These are phyloP conservation scores for Fragum fragum DNA, from an alignment of 2,888 invertebrate species.

Conservation along the genomic window DNA sequence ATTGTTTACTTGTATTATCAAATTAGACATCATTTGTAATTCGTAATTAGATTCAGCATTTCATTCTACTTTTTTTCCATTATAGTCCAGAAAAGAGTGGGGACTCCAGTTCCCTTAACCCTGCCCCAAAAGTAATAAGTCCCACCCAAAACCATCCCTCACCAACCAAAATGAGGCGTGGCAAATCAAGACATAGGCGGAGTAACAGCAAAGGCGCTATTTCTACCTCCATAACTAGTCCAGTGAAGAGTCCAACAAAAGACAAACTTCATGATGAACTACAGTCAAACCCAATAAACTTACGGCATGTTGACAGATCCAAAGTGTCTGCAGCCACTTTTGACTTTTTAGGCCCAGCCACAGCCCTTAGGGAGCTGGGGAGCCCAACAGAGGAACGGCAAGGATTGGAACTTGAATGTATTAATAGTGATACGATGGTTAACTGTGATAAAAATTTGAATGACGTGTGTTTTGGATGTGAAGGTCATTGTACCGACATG, in stretches of 20 bases:
- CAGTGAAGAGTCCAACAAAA: slow-evolving; percentile 80
- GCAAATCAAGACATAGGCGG: slow-evolving; percentile 85
- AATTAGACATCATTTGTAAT: too few species aligned
- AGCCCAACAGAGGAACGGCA: slow-evolving; percentile 50
- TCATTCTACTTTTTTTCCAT: slow-evolving; percentile 34
- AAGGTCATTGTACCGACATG: slow-evolving; percentile 83
- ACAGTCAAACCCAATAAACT: slow-evolving; percentile 69
- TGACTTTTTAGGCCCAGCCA: slow-evolving; percentile 81
- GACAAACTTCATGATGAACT: slow-evolving; percentile 79
- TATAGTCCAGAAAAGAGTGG: slow-evolving; percentile 80
- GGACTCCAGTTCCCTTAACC: slow-evolving; percentile 69
- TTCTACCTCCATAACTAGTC: slow-evolving; percentile 77
- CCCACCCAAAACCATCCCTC: slow-evolving; percentile 81
- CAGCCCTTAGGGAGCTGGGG: slow-evolving; percentile 78
- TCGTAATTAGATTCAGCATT: too few species aligned
- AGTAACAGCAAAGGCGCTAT: slow-evolving; percentile 84
- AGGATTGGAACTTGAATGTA: slow-evolving; percentile 22
- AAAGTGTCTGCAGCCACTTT: slow-evolving; percentile 75
- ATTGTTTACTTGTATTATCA: too few species aligned
- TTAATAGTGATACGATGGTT: slow-evolving; percentile 35
- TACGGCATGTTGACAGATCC: slow-evolving; percentile 70
- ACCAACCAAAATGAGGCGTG: slow-evolving; percentile 81
- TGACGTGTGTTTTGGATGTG: slow-evolving; percentile 86
- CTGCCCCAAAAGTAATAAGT: slow-evolving; percentile 73
- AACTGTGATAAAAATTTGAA: slow-evolving; percentile 80